Evolutionary conservation across 2,113 vertebrate species (phyloP).

Genomic region (Gorsachius goisagi): DNA sequence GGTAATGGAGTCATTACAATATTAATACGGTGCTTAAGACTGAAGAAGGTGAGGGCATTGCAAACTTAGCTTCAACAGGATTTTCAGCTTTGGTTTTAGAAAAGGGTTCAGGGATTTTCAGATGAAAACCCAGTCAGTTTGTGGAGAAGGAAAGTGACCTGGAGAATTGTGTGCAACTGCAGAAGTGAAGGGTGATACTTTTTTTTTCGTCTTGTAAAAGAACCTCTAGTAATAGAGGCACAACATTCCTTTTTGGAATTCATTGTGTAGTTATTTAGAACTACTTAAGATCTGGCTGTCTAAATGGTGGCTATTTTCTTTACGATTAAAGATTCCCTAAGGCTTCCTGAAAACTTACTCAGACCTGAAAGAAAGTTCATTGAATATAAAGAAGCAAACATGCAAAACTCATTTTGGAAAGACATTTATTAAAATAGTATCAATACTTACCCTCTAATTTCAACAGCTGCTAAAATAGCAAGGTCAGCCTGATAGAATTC

Average conservation of each 20-base stretch:
- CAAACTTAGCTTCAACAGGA: not conserved
- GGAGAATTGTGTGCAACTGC: not conserved
- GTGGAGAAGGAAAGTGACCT: not conserved
- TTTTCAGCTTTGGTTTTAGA: not conserved
- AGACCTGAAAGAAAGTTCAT: not conserved
- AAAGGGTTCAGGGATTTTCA: not conserved
- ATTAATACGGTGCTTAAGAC: not conserved
- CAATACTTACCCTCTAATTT: conserved; percentile 89
- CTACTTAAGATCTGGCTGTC: not conserved
- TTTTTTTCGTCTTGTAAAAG: not conserved
- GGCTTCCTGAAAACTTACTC: not conserved
- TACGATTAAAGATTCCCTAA: not conserved
- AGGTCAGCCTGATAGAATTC: conserved; percentile 84
- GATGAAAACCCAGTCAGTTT: not conserved
- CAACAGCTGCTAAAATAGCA: conserved; percentile 87
- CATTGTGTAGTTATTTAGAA: not conserved
- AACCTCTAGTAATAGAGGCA: not conserved
- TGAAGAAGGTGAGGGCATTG: not conserved
- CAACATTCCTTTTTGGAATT: not conserved
- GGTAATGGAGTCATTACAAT: not conserved
- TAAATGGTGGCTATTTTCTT: not conserved
- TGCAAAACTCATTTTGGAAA: not conserved
- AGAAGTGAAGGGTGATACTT: not conserved
- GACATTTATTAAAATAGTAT: not conserved
- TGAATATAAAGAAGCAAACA: not conserved